Evolutionary conservation across 2,113 vertebrate species (phyloP).

Genomic region (Enhydra lutris): DNA sequence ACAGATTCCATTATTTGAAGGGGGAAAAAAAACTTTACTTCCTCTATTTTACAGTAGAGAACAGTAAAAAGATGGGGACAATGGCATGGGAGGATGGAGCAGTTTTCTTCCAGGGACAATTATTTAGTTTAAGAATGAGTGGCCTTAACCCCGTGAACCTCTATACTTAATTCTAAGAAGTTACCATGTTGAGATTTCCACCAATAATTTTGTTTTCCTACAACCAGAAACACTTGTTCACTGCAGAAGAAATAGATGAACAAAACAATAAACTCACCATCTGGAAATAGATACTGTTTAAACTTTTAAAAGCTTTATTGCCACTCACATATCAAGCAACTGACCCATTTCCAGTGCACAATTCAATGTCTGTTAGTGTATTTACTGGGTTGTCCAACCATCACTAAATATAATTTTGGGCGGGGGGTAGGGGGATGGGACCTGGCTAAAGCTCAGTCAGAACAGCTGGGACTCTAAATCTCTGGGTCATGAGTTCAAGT

Average conservation of each 20-base stretch:
- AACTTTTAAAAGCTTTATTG: not conserved
- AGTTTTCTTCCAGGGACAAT: not conserved
- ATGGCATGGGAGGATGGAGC: not conserved
- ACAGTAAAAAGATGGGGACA: not conserved
- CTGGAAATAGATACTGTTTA: not conserved
- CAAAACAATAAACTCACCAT: not conserved
- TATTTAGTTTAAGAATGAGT: not conserved
- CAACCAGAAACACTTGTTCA: not conserved
- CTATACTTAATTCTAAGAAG: not conserved
- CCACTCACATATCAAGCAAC: not conserved
- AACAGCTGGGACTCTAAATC: not conserved
- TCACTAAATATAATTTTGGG: not conserved
- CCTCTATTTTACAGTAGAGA: slow-evolving; percentile 36
- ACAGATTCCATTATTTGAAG: slow-evolving; percentile 50
- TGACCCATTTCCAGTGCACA: not conserved
- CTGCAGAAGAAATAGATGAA: not conserved
- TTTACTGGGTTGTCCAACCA: not conserved
- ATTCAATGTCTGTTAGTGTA: not conserved
- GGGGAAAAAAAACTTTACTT: not conserved
- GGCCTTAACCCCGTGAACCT: not conserved
- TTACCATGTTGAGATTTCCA: not conserved
- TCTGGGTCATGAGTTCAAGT: not conserved
- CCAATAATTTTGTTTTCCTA: not conserved
- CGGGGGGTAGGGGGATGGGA: fast-evolving
- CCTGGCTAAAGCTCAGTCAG: not conserved